These are phyloP conservation scores for Dolichallabes microphthalmus DNA, from an alignment of 2,113 vertebrate genomes.

Conservation along the genomic window DNA sequence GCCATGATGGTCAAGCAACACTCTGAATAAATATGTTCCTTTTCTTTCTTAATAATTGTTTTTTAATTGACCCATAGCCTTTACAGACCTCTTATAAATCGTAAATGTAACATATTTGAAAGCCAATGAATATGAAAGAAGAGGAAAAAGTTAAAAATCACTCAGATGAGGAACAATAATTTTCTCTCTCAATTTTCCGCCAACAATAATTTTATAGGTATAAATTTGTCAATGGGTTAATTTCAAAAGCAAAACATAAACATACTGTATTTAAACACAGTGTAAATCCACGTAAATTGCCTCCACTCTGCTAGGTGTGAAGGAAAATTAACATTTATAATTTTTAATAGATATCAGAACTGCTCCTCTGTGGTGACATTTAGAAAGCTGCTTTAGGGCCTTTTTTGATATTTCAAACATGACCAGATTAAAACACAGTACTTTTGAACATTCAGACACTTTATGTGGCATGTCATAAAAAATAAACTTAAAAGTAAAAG, in stretches of 20 bases:
- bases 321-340: slow-evolving; percentile 52
- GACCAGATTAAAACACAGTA: slow-evolving; percentile 64
- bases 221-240: slow-evolving; percentile 62
- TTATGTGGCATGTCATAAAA: slow-evolving; percentile 66
- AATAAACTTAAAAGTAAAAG: slow-evolving; percentile 61
- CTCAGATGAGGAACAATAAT: slow-evolving; percentile 55
- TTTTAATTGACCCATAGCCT: not conserved
- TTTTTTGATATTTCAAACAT: slow-evolving; percentile 73
- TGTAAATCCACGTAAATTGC: slow-evolving; percentile 56
- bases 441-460: slow-evolving; percentile 64
- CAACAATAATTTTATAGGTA: slow-evolving; percentile 60
- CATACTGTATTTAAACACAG: slow-evolving; percentile 50
- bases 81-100: slow-evolving; percentile 52
- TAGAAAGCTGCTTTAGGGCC: slow-evolving; percentile 66
- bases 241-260: slow-evolving; percentile 48
- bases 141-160: slow-evolving; percentile 27
- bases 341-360: slow-evolving; percentile 65
- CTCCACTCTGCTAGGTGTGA: slow-evolving; percentile 59
- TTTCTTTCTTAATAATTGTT: not conserved
- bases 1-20: not conserved
- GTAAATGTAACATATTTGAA: slow-evolving; percentile 47
- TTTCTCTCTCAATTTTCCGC: too few species aligned
- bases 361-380: slow-evolving; percentile 68
- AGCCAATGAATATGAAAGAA: not conserved
- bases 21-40: not conserved